Base-by-base conservation (phyloP, 2,797 vertebrate species). In the Atherinosoma microstoma region DNA sequence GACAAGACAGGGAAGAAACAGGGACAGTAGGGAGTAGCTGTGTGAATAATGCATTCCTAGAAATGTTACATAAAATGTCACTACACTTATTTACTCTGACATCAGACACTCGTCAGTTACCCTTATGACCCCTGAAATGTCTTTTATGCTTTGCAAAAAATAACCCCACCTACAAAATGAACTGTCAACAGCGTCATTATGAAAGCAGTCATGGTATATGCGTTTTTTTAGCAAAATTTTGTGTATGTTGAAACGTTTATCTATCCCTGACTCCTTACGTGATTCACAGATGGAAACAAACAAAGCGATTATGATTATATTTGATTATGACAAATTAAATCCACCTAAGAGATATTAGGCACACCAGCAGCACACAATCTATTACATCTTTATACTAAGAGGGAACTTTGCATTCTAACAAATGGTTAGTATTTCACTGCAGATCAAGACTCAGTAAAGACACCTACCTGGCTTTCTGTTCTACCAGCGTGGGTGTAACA, bases 401-500 rank as follows among this genome's bases (percentile, higher is more conserved):
- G 1, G 51, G 57, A 58, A 54, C 56, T 57, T 73, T 59, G 57
- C 62, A 40, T 29, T 30, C 32, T 75, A 12, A 66, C 22, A 63
- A 70, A 36, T 29, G 24, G 47, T 70, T 76, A 38, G 40, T 53
- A 51, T 67, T 65, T 64, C 40, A 69, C 61, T 81, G 58, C 70
- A 40, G 58, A 76, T 67, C 7, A 58, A 60, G 56, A 35, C 22
- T n/a, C 42, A 47, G 59, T 42, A 4, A 24, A 64, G 73, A 70
- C 54, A 66, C 82, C 59, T 79, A 82, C 77, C 79, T 72, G 42
- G 30, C 29, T 27, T 67, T 64, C 51, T 32, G 42, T 68, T 76
- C 36, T 30, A 6, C 12, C 66, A 60, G 74, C 12, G 79, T 85
- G 84, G 86, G 86, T 29, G 71, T 57, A 83, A 76, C 60, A 56